Evolutionary conservation across 1,140 invertebrate genomes (phyloP).

Genomic region (Monomorium pharaonis): DNA sequence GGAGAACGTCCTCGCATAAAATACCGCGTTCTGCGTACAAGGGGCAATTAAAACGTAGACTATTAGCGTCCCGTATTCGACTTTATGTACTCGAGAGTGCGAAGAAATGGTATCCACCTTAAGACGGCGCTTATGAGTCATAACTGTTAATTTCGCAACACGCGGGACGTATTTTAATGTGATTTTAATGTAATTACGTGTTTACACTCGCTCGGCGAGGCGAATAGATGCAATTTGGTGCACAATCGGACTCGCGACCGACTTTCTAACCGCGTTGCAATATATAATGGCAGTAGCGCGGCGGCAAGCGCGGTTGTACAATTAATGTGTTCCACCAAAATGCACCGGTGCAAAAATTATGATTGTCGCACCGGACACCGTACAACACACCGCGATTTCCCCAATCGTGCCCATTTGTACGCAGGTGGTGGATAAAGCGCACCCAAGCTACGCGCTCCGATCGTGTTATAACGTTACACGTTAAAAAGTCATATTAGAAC

Average conservation of each 20-base stretch:
- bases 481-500: background rate
- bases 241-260: conserved; percentile 39
- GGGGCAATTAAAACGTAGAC: conserved; percentile 39
- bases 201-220: conserved; percentile 42
- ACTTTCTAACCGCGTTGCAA: conserved; percentile 46
- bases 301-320: conserved; percentile 14
- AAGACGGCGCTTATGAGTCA: conserved; percentile 22
- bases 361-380: background rate
- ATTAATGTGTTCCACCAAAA: conserved; percentile 35
- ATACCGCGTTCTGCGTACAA: conserved; percentile 1
- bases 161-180: conserved; percentile 41
- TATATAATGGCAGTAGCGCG: conserved; percentile 14
- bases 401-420: background rate
- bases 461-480: background rate
- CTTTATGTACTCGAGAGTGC: conserved; percentile 36
- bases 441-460: background rate
- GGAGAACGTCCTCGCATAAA: conserved; percentile 5
- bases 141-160: conserved; percentile 51
- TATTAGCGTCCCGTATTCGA: conserved; percentile 21
- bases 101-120: conserved; percentile 19
- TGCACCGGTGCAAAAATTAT: background rate
- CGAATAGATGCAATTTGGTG: conserved; percentile 32
- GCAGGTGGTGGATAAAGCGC: background rate
- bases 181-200: conserved; percentile 54
- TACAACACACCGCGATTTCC: background rate